Base-by-base conservation (phyloP, 2,888 invertebrate genomes). In the Hipparchia sbordonii region DNA sequence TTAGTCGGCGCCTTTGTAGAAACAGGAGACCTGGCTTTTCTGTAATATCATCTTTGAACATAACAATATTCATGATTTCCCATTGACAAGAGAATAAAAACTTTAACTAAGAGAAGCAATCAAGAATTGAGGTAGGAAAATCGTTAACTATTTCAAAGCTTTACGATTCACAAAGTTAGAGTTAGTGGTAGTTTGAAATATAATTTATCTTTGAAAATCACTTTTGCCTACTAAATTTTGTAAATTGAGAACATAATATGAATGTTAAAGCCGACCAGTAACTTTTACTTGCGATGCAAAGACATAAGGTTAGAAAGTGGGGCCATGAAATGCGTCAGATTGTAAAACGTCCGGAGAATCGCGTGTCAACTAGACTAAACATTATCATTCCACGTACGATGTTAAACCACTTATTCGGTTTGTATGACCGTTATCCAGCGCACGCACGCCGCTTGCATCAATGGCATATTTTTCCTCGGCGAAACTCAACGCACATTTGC, bases 391-490 rank as follows among this genome's bases (percentile, higher is more conserved):
- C 87, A 87, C 86, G 87, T 91, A 90, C 91, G 88, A 88, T 83
- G 87, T 84, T 90, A 91, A 92, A 93, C 88, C 90, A 89, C 92
- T 92, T 92, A 92, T 93, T 93, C 92, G 92, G 92, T 87, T 85
- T 84, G 87, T 84, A 85, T 85, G 89, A 91, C 93, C 93, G 93
- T 93, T 93, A 93, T 84, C 85, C 87, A 86, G 80, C 85, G 87
- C 92, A 93, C 91, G 92, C 92, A 92, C 91, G 87, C 87, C 79
- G 87, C 85, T 76, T 91, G 92, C 92, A 90, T 92, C 92, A 92
- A 92, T 92, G 92, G 89, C 91, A 92, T 89, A 92, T 92, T 93
- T 93, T 92, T 92, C 89, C 89, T 84, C 84, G 82, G 90, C 89
- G 89, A 91, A 92, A 92, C 90, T 90, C 85, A 82, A 87, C 87